Evolutionary conservation across 2,113 vertebrate species (phyloP), one percentile per base, ranked within the genome.

Genomic region (Nesogale talazaci): DNA sequence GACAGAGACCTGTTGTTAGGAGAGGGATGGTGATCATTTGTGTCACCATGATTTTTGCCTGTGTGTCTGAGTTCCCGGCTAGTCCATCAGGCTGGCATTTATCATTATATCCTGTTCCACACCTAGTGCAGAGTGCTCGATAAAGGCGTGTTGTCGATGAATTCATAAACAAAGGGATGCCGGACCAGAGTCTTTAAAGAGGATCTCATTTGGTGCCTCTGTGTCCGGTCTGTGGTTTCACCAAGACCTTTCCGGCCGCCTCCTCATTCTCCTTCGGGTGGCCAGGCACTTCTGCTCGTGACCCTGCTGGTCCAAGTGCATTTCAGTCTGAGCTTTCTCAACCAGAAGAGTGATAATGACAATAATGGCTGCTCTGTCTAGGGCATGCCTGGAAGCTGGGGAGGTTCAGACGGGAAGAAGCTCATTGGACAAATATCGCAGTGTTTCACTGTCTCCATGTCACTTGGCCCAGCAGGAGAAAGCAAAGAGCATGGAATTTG

Each of bases 21-120:
- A n/a, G 0, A 1, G 59, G 1, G 25, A 56, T 1, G 1, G 59
- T 1, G 25, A 40, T 36, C 6, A 10, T 17, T 20, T 14, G 67
- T 25, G 25, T 52, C 12, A 1, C 36, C 74, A 74, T 17, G 9
- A 65, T 29, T 27, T 42, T 27, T 70, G 36, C 22, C 36, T 23
- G 1, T 19, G 36, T 31, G n/a, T 40, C n/a, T 81, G 77, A 25
- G 38, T n/a, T 82, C 27, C 27, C 40, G n/a, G 77, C 57, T 72
- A 80, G 65, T 34, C 36, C 29, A 22, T 42, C 70, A 59, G 63
- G 79, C 34, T 38, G 25, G 25, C 29, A 2, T 74, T 74, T 27
- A 52, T 38, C 56, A 36, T 23, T 63, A 27, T 31, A 11, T 75
- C 15, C 57, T 23, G 27, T 2, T 1, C 25, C 20, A n/a, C 15